Percentiles rank a stretch among this genome's conserved stretches.
Conservation (phyloP, 2,888 invertebrate genomes). For the Macrostomum cliftonense region DNA sequence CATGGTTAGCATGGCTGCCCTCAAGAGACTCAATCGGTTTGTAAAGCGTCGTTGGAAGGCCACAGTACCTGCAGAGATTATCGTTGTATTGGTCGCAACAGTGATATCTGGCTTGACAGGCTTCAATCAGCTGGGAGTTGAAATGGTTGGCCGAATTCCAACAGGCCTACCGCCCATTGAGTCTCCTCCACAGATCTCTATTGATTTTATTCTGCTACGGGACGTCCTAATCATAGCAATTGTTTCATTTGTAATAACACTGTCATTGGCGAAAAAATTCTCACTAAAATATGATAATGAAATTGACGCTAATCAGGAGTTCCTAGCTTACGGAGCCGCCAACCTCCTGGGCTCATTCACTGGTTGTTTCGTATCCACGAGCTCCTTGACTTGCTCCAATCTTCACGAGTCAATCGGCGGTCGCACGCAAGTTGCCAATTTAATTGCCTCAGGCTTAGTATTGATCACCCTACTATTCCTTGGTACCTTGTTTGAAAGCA, state of each 20-base stretch:
- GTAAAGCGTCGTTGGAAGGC: constrained; percentile 19
- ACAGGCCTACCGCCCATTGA: constrained; percentile 7
- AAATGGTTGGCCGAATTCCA: constrained; percentile 10
- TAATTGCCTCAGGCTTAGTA: constrained; percentile 57
- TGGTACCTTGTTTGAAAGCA: constrained; percentile 64
- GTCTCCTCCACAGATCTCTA: constrained; percentile 35
- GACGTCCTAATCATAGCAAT: constrained; percentile 33
- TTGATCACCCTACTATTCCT: constrained; percentile 62
- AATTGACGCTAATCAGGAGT: constrained; percentile 29
- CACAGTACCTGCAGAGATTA: constrained; percentile 30
- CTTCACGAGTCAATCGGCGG: constrained; percentile 71
- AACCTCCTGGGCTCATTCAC: constrained; percentile 7
- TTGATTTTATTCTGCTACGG: constrained; percentile 47
- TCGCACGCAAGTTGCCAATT: constrained; percentile 57
- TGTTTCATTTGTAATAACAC: constrained; percentile 28
- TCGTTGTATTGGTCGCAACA: constrained; percentile 15
- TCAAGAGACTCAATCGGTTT: no score
- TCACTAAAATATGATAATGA: constrained; percentile 36
- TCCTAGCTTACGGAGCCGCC: constrained; percentile 11
- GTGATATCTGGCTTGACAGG: no score
- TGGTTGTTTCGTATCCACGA: constrained; percentile 25
- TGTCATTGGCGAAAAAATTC: constrained; percentile 36
- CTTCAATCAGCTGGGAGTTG: constrained; percentile 4
- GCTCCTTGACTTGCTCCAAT: constrained; percentile 40
- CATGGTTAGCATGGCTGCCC: constrained; percentile 16